Conservation (phyloP, 1,140 invertebrate genomes). For the Bradysia coprophila region DNA sequence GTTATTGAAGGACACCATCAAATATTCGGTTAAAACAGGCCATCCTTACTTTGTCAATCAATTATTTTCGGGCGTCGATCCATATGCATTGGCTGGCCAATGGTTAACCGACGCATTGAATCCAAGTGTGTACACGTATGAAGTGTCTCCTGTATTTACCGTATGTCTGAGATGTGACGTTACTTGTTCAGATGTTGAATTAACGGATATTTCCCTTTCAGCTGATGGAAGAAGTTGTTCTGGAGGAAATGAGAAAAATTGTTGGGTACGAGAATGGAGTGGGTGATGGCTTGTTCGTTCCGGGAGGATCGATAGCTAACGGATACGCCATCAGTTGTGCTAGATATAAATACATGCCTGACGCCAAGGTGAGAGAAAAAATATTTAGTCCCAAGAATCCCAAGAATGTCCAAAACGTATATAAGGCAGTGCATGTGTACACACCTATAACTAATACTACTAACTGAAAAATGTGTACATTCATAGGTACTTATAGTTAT, state of each 20-base stretch:
- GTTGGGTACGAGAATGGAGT: slow-evolving; percentile 60
- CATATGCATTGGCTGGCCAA: slow-evolving; percentile 65
- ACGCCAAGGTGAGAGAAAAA: slow-evolving; percentile 44
- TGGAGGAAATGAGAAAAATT: slow-evolving; percentile 64
- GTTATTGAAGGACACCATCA: slow-evolving; percentile 43
- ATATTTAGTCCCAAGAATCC: too few species aligned
- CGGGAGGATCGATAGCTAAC: slow-evolving; percentile 89
- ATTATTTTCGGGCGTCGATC: slow-evolving; percentile 68
- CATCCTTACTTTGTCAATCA: slow-evolving; percentile 79
- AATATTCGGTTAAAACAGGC: slow-evolving; percentile 71
- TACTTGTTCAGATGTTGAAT: too few species aligned
- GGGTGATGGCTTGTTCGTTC: slow-evolving; percentile 82
- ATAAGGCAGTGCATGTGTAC: slow-evolving; percentile 5
- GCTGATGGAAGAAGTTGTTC: slow-evolving; percentile 68
- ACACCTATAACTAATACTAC: not conserved
- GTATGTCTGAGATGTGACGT: too few species aligned
- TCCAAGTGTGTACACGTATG: slow-evolving; percentile 76
- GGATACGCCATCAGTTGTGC: slow-evolving; percentile 88
- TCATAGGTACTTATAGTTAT: too few species aligned
- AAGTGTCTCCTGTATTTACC: slow-evolving; percentile 78
- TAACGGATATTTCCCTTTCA: too few species aligned
- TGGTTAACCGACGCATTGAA: slow-evolving; percentile 75
- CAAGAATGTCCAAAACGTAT: slow-evolving; percentile 8
- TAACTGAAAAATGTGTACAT: not conserved
- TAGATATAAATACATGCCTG: slow-evolving; percentile 52